Percentiles rank a stretch among this genome's conserved stretches.
Evolutionary conservation across 92 coral and sea anemone genomes (phyloP).

Genomic region (Diadumene lineata): DNA sequence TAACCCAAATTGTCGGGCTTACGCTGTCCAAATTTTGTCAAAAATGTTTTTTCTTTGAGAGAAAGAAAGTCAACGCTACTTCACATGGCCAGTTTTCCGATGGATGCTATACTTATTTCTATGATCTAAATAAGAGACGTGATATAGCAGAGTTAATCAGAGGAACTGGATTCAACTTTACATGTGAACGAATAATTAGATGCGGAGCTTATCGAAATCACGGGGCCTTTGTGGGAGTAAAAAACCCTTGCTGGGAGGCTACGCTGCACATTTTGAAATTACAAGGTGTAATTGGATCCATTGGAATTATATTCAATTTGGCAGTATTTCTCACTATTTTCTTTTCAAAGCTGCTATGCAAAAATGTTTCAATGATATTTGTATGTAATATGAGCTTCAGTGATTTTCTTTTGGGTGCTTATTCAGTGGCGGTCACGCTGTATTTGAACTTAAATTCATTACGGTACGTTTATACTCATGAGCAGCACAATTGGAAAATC

Average conservation of each 20-base stretch:
- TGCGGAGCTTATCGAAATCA: too few relatives aligned
- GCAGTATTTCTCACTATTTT: background rate
- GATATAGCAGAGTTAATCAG: too few relatives aligned
- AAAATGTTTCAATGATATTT: conserved; percentile 1
- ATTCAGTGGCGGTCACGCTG: background rate
- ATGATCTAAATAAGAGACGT: too few relatives aligned
- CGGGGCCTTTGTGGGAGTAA: too few relatives aligned
- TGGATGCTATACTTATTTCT: too few relatives aligned
- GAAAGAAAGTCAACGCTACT: too few relatives aligned
- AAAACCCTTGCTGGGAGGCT: background rate
- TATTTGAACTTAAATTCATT: background rate
- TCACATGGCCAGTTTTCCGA: too few relatives aligned
- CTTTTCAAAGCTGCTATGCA: background rate
- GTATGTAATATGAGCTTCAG: conserved; percentile 1
- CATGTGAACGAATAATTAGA: too few relatives aligned
- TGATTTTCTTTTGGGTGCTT: background rate
- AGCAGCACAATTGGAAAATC: background rate
- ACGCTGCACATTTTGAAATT: background rate
- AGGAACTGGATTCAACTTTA: too few relatives aligned
- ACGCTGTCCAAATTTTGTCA: too few relatives aligned
- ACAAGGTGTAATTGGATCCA: background rate
- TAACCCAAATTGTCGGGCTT: too few relatives aligned
- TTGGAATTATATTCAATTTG: background rate
- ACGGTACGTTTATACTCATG: background rate
- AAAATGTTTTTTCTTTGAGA: too few relatives aligned